These are phyloP conservation scores for Xyrichtys novacula DNA, from an alignment of 2,797 vertebrate species.

Conservation along the genomic window DNA sequence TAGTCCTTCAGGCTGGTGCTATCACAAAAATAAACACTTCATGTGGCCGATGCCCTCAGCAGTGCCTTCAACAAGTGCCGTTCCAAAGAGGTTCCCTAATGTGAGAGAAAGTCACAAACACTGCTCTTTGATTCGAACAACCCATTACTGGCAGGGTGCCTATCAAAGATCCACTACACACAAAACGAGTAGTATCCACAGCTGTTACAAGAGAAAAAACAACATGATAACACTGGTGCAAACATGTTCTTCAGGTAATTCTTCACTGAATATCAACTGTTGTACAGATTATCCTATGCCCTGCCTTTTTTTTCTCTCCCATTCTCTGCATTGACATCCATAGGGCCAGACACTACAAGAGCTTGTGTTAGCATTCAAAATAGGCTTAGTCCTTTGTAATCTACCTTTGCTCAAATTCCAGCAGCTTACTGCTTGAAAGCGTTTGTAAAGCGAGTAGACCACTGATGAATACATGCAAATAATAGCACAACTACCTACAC, in stretches of 20 bases:
- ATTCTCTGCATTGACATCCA: constrained; percentile 48
- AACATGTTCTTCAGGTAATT: constrained; percentile 1
- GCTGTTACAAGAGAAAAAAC: not conserved
- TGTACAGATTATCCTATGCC: not conserved
- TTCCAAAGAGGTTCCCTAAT: not conserved
- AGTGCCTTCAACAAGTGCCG: not conserved
- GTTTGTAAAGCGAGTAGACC: constrained; percentile 47
- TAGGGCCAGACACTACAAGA: constrained; percentile 25
- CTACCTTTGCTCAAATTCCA: constrained; percentile 72
- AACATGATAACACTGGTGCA: not conserved
- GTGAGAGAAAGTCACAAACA: not conserved
- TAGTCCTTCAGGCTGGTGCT: not conserved
- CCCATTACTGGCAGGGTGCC: not conserved
- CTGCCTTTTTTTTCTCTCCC: constrained; percentile 8
- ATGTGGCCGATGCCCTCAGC: not conserved
- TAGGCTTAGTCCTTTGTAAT: constrained; percentile 63
- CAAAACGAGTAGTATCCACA: not conserved
- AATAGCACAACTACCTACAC: constrained; percentile 59
- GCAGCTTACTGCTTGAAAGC: constrained; percentile 58
- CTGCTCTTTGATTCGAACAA: not conserved
- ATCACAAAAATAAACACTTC: constrained; percentile 4
- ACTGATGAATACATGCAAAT: constrained; percentile 55
- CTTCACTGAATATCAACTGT: constrained; percentile 1
- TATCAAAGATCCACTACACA: not conserved
- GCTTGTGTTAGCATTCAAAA: constrained; percentile 52